phyloP scores from a whole-genome alignment of 2,113 vertebrate species.

The Nothobranchius furzeri region DNA sequence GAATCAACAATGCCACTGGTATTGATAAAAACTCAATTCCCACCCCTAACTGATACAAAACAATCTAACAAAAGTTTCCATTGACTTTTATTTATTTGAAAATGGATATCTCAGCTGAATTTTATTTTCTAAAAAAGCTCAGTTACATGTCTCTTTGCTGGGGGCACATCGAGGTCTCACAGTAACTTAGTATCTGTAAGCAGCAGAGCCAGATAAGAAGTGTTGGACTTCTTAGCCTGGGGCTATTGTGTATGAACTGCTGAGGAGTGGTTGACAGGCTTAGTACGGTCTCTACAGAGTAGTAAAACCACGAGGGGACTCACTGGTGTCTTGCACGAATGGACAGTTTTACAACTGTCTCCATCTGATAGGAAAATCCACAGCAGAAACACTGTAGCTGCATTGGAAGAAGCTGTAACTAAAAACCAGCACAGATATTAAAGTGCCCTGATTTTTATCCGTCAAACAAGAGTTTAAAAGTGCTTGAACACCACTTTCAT shows the following conservation, averaged over 20 bases:
- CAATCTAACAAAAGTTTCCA: conserved; percentile 28
- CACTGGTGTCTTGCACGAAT: conserved; percentile 21
- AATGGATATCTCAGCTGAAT: conserved; percentile 18
- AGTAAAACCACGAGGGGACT: conserved; percentile 30
- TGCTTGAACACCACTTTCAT: not conserved
- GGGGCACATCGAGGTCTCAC: conserved; percentile 31
- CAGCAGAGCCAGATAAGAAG: conserved; percentile 39
- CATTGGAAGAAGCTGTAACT: not conserved
- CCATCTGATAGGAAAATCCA: conserved; percentile 15
- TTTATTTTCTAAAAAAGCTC: conserved; percentile 42
- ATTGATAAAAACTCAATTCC: too few relatives aligned
- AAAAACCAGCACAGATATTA: not conserved
- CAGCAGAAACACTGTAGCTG: conserved; percentile 11
- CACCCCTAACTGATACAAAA: not conserved
- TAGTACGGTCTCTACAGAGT: conserved; percentile 42
- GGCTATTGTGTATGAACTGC: conserved; percentile 48
- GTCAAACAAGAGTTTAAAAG: conserved; percentile 4
- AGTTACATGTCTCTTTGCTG: conserved; percentile 40
- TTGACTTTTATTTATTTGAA: conserved; percentile 28
- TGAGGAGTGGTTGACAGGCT: conserved; percentile 58
- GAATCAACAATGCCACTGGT: too few relatives aligned
- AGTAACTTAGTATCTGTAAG: conserved; percentile 50
- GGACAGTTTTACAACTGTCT: conserved; percentile 22
- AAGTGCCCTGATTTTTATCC: not conserved
- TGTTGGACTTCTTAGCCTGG: conserved; percentile 39